Base-by-base conservation (phyloP, 92 coral and sea anemone species). In the Hydrozoanthus gracilis region DNA sequence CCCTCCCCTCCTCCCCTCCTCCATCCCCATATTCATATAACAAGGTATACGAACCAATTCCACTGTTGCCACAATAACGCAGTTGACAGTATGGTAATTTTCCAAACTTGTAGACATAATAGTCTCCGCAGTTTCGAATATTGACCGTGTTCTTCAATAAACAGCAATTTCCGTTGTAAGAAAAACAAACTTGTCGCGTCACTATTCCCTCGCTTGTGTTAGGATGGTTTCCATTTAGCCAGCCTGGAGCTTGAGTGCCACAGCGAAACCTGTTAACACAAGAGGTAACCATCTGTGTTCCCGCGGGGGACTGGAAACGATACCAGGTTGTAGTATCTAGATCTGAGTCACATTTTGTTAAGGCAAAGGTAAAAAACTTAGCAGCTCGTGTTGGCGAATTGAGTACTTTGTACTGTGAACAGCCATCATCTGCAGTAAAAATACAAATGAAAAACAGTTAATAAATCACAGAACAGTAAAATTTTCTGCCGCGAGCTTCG, bases 351-450 rank as follows among this genome's bases (percentile, higher is more conserved):
- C 76, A 71, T 8, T 18, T 14, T 16, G 5, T 11, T 4, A 44
- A 4, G 73, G 4, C 3, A n/a, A 12, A 0, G 3, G 76, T 10
- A 51, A 71, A 44, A 18, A 71, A 71, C 51, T 71, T 71, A 9
- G 15, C 76, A 39, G 76, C 76, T 3, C 76, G 76, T 44, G 76
- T 71, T 44, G 76, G 76, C 14, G 76, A 71, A 51, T 8, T 71
- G 50, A 71, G 76, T 6, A 71, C 51, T 15, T 18, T 18, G 76
- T 71, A 44, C 3, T 71, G 51, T 71, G 14, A 11, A 51, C 76
- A 71, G 50, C 52, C 76, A 3, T 71, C 76, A 44, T 71, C 76
- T 71, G 76, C 7, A 44, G 5, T 7, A 7, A 11, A n/a, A 27
- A 27, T 27, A 27, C 39, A 27, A 27, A 27, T 27, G 39, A 27